These are phyloP conservation scores for Hemaris fuciformis DNA, from an alignment of 2,888 invertebrate genomes.

Conservation along the genomic window DNA sequence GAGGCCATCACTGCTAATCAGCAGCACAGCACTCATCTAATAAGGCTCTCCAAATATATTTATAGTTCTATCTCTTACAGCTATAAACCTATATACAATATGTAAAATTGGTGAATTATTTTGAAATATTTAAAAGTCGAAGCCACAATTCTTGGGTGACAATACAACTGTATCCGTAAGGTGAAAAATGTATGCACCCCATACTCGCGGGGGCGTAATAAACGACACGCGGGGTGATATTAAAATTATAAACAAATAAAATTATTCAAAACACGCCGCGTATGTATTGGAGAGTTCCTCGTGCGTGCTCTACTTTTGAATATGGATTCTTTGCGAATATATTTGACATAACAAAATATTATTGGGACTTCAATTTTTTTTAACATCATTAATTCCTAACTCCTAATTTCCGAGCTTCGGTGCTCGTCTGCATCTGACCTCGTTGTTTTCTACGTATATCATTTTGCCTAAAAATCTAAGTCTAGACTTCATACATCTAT, in stretches of 20 bases:
- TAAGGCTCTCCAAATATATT: no score
- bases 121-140: slow-evolving; percentile 68
- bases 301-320: slow-evolving; percentile 43
- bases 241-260: slow-evolving; percentile 81
- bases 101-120: no score
- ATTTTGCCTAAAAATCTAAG: no score
- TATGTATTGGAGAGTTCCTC: slow-evolving; percentile 57
- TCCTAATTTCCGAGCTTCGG: no score
- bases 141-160: slow-evolving; percentile 75
- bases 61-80: no score
- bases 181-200: slow-evolving; percentile 76
- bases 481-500: no score
- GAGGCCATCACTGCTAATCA: no score
- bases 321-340: slow-evolving; percentile 21
- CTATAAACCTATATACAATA: no score
- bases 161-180: slow-evolving; percentile 65
- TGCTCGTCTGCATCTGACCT: no score
- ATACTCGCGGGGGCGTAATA: slow-evolving; percentile 35
- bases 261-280: slow-evolving; percentile 69
- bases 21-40: no score
- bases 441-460: no score
- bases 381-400: background rate
- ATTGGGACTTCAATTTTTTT: background rate
- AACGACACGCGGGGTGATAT: slow-evolving; percentile 68
- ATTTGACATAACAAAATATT: slow-evolving; percentile 13